phyloP scores from a whole-genome alignment of 1,140 invertebrate genomes.

The Lasioglossum baleicum region DNA sequence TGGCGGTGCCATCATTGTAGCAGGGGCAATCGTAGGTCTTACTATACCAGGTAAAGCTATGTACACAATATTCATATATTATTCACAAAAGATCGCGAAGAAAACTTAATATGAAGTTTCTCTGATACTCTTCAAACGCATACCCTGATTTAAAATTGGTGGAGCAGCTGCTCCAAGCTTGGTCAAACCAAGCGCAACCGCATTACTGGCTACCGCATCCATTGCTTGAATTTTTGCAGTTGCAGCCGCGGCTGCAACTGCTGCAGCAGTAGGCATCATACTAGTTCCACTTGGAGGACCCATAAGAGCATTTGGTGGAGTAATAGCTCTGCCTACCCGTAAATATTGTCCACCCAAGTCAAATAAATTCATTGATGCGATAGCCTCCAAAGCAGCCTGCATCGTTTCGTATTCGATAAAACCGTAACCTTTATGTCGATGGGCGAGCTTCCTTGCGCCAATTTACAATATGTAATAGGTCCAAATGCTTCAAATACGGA shows the following conservation, averaged over 20 bases:
- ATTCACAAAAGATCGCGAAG: too few species aligned
- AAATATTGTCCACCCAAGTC: conserved; percentile 98
- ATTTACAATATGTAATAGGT: conserved; percentile 94
- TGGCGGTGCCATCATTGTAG: conserved; percentile 78
- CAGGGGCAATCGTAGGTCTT: conserved; percentile 71
- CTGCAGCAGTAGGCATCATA: conserved; percentile 95
- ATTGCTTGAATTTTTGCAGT: conserved; percentile 99
- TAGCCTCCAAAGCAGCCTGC: conserved; percentile 96
- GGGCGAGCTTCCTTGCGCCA: conserved; percentile 93
- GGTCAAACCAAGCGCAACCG: conserved; percentile 84
- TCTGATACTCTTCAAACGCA: too few species aligned
- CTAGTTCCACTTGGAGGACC: conserved; percentile 88
- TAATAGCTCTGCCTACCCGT: conserved; percentile 96
- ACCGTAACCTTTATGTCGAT: conserved; percentile 97
- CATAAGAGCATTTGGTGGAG: conserved; percentile 95
- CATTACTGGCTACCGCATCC: conserved; percentile 94
- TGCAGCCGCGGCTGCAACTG: conserved; percentile 97
- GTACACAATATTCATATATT: conserved; percentile 14
- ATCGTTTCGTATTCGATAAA: conserved; percentile 99
- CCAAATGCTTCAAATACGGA: conserved; percentile 99
- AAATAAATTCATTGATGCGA: conserved; percentile 99
- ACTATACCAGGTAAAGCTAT: conserved; percentile 78
- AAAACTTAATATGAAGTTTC: too few species aligned
- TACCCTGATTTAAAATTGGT: conserved; percentile 73
- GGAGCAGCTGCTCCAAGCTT: conserved; percentile 80